These are phyloP conservation scores for Pammene aurita DNA, from an alignment of 2,888 invertebrate genomes.

Conservation along the genomic window DNA sequence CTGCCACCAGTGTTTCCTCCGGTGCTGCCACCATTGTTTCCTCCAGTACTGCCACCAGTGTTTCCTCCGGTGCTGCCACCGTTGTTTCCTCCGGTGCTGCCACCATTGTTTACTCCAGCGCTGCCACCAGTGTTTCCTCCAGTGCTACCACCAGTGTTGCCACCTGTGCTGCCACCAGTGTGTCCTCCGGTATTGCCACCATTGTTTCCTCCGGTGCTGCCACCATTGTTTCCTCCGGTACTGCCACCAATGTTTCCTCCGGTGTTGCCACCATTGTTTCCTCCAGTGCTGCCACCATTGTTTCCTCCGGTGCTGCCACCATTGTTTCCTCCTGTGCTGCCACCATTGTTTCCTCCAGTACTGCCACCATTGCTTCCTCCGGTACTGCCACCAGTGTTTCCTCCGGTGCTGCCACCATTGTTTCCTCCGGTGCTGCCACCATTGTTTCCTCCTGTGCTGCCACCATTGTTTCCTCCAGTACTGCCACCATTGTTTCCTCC, in stretches of 20 bases:
- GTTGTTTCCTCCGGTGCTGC: neutral
- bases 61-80: neutral
- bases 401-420: neutral
- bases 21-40: neutral
- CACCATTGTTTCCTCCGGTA: neutral
- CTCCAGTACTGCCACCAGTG: neutral
- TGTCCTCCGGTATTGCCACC: too few relatives aligned
- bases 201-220: neutral
- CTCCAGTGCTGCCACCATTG: neutral
- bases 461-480: neutral
- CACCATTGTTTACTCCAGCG: neutral
- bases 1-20: neutral
- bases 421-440: neutral
- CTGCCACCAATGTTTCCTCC: neutral
- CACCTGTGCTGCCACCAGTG: neutral
- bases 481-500: neutral
- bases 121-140: neutral
- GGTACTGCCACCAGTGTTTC: neutral
- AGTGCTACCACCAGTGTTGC: neutral
- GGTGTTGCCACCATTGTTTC: neutral
- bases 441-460: neutral
- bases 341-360: neutral
- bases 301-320: neutral
- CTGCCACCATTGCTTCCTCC: neutral
- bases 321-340: neutral